phyloP scores from a whole-genome alignment of 2,888 invertebrate species.

The Cynaeus angustus region DNA sequence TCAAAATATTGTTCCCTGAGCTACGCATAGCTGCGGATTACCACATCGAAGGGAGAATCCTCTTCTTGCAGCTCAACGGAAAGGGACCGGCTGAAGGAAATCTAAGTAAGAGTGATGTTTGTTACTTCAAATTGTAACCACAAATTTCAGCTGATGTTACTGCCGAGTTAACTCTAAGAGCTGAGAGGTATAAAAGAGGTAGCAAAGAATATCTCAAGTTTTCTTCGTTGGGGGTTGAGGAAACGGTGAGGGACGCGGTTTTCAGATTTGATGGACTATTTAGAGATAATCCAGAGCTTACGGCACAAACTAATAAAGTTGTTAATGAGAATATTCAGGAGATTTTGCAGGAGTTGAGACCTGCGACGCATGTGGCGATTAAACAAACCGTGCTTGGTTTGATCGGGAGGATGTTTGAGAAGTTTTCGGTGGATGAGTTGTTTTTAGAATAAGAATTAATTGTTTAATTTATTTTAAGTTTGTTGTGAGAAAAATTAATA shows the following conservation, averaged over 20 bases:
- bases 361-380: slow-evolving; percentile 76
- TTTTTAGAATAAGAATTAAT: slow-evolving; percentile 56
- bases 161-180: slow-evolving; percentile 73
- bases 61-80: slow-evolving; percentile 82
- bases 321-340: slow-evolving; percentile 83
- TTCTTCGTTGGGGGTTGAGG: slow-evolving; percentile 75
- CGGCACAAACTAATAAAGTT: slow-evolving; percentile 80
- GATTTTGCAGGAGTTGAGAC: slow-evolving; percentile 78
- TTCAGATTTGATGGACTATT: slow-evolving; percentile 80
- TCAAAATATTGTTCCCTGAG: slow-evolving; percentile 77
- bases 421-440: slow-evolving; percentile 73
- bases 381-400: slow-evolving; percentile 72
- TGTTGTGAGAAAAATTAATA: neutral
- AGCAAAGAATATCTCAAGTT: slow-evolving; percentile 75
- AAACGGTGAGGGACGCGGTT: slow-evolving; percentile 76
- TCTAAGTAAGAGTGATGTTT: slow-evolving; percentile 75
- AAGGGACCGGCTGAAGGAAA: slow-evolving; percentile 78
- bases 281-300: slow-evolving; percentile 75
- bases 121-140: slow-evolving; percentile 4
- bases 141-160: slow-evolving; percentile 76
- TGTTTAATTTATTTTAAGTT: no score
- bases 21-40: slow-evolving; percentile 78
- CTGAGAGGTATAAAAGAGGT: slow-evolving; percentile 73
- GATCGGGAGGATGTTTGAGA: slow-evolving; percentile 73
- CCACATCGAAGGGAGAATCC: slow-evolving; percentile 77